Evolutionary conservation across 2,113 vertebrate species (phyloP).

Genomic region (Plestiodon gilberti): DNA sequence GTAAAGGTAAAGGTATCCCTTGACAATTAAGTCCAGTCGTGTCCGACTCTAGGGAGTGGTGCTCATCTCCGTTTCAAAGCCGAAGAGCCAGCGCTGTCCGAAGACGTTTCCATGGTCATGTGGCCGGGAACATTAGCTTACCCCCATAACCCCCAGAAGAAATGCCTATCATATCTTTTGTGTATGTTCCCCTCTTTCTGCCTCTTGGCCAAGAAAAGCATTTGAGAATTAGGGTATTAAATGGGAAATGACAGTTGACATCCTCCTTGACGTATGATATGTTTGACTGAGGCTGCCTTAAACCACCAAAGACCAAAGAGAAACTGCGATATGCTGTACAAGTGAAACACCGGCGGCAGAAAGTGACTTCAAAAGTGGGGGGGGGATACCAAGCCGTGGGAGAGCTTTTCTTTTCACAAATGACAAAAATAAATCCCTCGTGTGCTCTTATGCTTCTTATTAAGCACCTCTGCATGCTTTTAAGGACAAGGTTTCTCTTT

Average conservation of each 20-base stretch:
- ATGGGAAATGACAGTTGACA: neutral
- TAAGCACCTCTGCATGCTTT: neutral
- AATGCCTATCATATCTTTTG: neutral
- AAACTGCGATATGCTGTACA: neutral
- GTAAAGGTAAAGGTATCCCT: too few species aligned
- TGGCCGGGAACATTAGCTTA: too few species aligned
- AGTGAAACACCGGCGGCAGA: neutral
- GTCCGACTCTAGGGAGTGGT: too few species aligned
- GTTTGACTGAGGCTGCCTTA: neutral
- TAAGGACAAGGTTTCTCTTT: fast-evolving
- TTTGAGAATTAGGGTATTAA: neutral
- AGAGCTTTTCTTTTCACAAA: neutral
- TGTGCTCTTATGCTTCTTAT: neutral
- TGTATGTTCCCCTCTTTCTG: neutral
- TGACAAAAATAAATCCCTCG: neutral
- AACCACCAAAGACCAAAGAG: neutral
- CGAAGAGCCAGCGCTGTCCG: too few species aligned
- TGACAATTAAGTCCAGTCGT: too few species aligned
- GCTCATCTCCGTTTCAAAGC: too few species aligned
- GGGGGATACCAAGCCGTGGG: neutral
- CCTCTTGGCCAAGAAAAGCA: neutral
- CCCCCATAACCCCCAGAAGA: too few species aligned
- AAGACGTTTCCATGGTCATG: too few species aligned
- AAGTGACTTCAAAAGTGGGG: neutral
- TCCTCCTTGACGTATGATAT: neutral